A percentile compares a stretch with the other conserved stretches of the same genome.
These are phyloP conservation scores for Gibbula magus DNA, from an alignment of 2,888 invertebrate genomes.

Conservation along the genomic window DNA sequence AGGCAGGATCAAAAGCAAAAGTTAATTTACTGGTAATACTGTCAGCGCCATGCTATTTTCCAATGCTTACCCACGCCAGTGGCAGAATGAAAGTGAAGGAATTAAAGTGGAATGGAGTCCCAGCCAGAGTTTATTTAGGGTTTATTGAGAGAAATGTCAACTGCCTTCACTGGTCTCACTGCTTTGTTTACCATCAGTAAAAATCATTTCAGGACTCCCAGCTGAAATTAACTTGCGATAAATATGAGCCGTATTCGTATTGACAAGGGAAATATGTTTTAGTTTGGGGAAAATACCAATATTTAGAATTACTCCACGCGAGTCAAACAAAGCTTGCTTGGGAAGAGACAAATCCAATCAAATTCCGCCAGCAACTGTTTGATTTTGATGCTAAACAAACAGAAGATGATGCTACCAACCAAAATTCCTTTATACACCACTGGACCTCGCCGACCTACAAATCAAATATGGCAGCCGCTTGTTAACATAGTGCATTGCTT, in stretches of 20 bases:
- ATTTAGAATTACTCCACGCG: constrained; percentile 43
- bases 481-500: constrained; percentile 20
- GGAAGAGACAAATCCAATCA: constrained; percentile 40
- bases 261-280: constrained; percentile 48
- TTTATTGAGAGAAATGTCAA: constrained; percentile 43
- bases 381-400: constrained; percentile 39
- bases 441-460: constrained; percentile 35
- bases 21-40: constrained; percentile 45
- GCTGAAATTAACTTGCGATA: constrained; percentile 49
- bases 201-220: constrained; percentile 35
- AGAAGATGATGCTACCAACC: constrained; percentile 31
- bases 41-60: constrained; percentile 39
- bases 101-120: constrained; percentile 36
- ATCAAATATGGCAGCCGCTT: constrained; percentile 29
- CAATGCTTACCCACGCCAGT: constrained; percentile 35
- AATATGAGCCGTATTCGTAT: constrained; percentile 41
- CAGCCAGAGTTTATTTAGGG: constrained; percentile 40
- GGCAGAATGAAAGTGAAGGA: constrained; percentile 40
- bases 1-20: constrained; percentile 46
- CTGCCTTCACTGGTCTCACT: constrained; percentile 28
- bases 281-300: constrained; percentile 46
- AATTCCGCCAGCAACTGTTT: constrained; percentile 35
- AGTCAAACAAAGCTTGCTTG: constrained; percentile 25
- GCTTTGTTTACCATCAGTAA: constrained; percentile 45
- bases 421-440: constrained; percentile 32